These are phyloP conservation scores for Lochmaea crataegi DNA, from an alignment of 2,888 invertebrate genomes.

Conservation along the genomic window DNA sequence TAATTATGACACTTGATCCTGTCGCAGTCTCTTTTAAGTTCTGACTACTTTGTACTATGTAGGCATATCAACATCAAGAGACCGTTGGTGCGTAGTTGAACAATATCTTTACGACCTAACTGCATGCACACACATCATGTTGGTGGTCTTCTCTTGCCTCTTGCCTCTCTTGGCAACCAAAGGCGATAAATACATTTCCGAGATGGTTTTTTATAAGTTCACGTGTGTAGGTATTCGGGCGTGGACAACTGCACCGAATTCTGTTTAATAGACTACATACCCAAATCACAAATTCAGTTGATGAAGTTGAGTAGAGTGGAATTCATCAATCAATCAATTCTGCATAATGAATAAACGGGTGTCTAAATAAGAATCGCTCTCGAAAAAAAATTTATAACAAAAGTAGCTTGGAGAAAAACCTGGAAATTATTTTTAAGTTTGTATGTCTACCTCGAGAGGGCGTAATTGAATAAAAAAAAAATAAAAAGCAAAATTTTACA, in stretches of 20 bases:
- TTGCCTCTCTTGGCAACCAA: conserved; percentile 1
- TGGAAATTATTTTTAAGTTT: not conserved
- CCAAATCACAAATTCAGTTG: too few relatives aligned
- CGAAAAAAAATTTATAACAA: too few relatives aligned
- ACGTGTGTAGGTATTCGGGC: not conserved
- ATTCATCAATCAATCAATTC: too few relatives aligned
- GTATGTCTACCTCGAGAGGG: too few relatives aligned
- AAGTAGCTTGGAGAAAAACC: too few relatives aligned
- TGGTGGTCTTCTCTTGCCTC: conserved; percentile 20
- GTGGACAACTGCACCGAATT: conserved; percentile 3
- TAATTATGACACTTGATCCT: not conserved
- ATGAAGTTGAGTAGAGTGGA: too few relatives aligned
- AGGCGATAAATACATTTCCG: conserved; percentile 7
- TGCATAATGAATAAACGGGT: too few relatives aligned
- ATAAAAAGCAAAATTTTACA: too few relatives aligned
- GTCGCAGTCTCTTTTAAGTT: not conserved
- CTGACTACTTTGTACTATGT: conserved; percentile 7
- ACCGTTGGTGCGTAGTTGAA: conserved; percentile 5
- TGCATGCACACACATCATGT: conserved; percentile 16
- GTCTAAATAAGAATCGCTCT: too few relatives aligned
- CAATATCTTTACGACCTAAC: conserved; percentile 6
- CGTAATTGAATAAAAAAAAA: too few relatives aligned
- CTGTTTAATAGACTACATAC: not conserved
- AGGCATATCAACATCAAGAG: conserved; percentile 15
- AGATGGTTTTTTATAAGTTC: not conserved